phyloP scores from a whole-genome alignment of 2,888 invertebrate genomes.

The Campopleginae sp. region DNA sequence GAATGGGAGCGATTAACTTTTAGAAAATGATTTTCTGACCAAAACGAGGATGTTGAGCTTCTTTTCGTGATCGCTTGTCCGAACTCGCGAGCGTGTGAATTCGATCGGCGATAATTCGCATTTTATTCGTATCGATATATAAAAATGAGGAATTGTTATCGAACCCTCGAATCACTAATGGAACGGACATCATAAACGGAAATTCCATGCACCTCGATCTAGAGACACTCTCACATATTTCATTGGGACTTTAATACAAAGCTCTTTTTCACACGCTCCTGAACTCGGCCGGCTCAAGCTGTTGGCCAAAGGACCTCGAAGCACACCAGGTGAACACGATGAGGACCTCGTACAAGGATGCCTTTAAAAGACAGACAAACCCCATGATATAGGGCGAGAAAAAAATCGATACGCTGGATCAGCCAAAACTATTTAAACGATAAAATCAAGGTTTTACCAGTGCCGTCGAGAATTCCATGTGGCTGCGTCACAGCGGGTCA shows the following conservation, averaged over 20 bases:
- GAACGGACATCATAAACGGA: conserved; percentile 24
- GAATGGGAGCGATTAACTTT: conserved; percentile 23
- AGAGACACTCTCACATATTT: conserved; percentile 30
- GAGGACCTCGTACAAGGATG: not conserved
- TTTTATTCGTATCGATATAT: conserved; percentile 6
- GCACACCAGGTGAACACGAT: conserved; percentile 62
- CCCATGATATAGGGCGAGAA: conserved; percentile 25
- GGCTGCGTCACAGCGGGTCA: not conserved
- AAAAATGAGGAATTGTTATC: not conserved
- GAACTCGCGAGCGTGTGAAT: conserved; percentile 59
- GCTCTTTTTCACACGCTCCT: conserved; percentile 64
- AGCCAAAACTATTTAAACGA: conserved; percentile 42
- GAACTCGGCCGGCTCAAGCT: conserved; percentile 8
- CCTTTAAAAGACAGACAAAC: conserved; percentile 26
- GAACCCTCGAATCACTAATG: conserved; percentile 44
- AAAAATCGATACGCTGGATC: conserved; percentile 34
- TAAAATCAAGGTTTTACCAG: conserved; percentile 15
- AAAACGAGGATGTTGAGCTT: not conserved
- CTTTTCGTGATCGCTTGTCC: conserved; percentile 49
- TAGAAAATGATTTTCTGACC: conserved; percentile 29
- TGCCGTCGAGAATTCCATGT: not conserved
- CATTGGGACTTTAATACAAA: conserved; percentile 64
- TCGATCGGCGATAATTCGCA: conserved; percentile 60
- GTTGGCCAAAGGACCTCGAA: conserved; percentile 20
- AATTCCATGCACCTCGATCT: conserved; percentile 37